Base-by-base conservation (phyloP, 2,797 vertebrate species). In the Macroramphosus scolopax region DNA sequence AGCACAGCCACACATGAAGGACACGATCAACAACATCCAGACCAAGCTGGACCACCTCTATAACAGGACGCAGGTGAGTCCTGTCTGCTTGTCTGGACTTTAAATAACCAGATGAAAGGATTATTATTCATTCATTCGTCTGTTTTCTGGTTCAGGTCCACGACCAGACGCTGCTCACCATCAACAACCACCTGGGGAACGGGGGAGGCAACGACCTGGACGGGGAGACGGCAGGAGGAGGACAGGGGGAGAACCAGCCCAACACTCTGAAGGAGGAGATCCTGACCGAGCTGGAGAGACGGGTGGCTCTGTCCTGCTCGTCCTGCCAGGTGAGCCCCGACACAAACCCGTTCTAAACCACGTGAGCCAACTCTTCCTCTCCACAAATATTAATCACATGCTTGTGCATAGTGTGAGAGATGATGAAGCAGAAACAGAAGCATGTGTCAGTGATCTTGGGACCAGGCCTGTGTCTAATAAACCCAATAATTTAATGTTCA, bases 21-120 rank as follows among this genome's bases (percentile, higher is more conserved):
- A 96, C 45, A 94, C 89, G 29, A 93, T 97, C 72, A 88, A 73
- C 30, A 92, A 76, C 65, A 93, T 97, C 51, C 94, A 96, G 77
- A 91, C 64, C 41, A 94, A 91, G 26, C 86, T 98, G 74, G 92
- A 95, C 68, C 89, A 91, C 18, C 89, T 97, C 16, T 93, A 95
- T 63, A 93, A 89, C 79, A 92, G 92, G 5, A 91, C 94, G 13
- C 88, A 84, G 61, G 86, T 88, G 32, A 29, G 15, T 5, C 5
- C 12, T 12, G 14, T 5, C 8, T 13, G 17, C 0, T 30, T 8
- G 10, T 17, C 4, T 3, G 22, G 8, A 8, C 5, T 33, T 32
- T 4, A 11, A 36, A 22, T 14, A n/a, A 11, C 2, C 1, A 15
- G 10, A 10, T 7, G 1, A 16, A 35, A 55, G 2, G 2, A 18